A percentile compares a stretch with the other conserved stretches of the same genome.
phyloP scores from a whole-genome alignment of 2,113 vertebrate genomes.

The Nymphicus hollandicus region DNA sequence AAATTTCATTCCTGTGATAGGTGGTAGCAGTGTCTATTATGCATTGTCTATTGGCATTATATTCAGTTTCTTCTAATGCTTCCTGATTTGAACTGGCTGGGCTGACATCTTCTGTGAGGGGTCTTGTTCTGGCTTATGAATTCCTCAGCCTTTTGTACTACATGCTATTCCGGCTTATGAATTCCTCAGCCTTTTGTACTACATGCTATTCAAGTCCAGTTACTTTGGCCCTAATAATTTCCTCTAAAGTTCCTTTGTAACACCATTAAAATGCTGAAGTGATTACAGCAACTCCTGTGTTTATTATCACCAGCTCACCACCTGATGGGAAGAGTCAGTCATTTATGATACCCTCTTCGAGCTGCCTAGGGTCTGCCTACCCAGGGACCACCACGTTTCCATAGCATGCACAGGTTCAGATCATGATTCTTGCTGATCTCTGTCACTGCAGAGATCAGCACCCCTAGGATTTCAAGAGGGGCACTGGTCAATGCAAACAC shows the following conservation, averaged over 20 bases:
- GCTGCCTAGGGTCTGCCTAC: neutral
- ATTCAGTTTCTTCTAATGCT: neutral
- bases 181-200: slow-evolving; percentile 26
- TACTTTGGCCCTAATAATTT: slow-evolving; percentile 14
- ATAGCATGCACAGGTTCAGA: neutral
- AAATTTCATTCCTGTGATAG: slow-evolving; percentile 26
- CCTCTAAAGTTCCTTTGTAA: neutral
- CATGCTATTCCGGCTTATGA: neutral
- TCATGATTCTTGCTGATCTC: neutral
- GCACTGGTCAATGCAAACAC: neutral
- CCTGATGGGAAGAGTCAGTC: neutral
- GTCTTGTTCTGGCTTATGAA: slow-evolving; percentile 9
- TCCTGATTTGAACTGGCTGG: slow-evolving; percentile 13
- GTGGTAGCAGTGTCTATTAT: slow-evolving; percentile 10
- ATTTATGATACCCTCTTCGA: neutral
- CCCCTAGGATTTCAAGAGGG: neutral
- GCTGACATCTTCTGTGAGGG: slow-evolving; percentile 33
- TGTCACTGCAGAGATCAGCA: neutral
- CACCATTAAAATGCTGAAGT: neutral
- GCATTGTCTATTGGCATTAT: neutral
- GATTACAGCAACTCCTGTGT: neutral
- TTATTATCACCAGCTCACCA: neutral
- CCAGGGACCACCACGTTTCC: neutral
- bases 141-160: slow-evolving; percentile 23
- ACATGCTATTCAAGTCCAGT: neutral